These are phyloP conservation scores for Pelosia muscerda DNA, from an alignment of 2,888 invertebrate species.

Conservation along the genomic window DNA sequence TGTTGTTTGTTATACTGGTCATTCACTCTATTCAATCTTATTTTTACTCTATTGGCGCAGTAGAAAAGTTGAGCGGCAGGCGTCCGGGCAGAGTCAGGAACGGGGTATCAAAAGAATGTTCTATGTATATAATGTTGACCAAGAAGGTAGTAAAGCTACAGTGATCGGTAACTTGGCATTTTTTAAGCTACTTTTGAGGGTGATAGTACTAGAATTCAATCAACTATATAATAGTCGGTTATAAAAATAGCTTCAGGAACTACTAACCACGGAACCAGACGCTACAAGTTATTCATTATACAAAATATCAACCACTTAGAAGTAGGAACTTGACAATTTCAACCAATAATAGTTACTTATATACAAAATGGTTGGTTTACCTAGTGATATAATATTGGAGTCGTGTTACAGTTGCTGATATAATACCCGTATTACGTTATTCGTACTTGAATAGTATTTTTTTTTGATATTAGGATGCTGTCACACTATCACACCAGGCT, in stretches of 20 bases:
- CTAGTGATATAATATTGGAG: not conserved
- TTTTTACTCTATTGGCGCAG: too few relatives aligned
- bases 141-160: not conserved
- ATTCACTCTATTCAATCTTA: slow-evolving; percentile 1
- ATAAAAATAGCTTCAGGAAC: slow-evolving; percentile 5
- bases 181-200: not conserved
- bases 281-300: not conserved
- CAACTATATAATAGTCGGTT: not conserved
- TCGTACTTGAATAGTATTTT: too few relatives aligned
- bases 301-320: slow-evolving; percentile 9
- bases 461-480: too few relatives aligned
- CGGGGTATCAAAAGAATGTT: not conserved
- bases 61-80: not conserved
- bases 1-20: slow-evolving; percentile 17
- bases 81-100: not conserved
- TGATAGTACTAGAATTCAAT: not conserved
- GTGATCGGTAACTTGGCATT: not conserved
- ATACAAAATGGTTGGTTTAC: not conserved
- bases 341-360: not conserved
- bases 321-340: slow-evolving; percentile 6
- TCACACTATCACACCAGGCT: not conserved
- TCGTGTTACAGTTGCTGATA: too few relatives aligned
- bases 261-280: not conserved
- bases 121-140: not conserved
- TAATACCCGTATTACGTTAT: not conserved